These are phyloP conservation scores for Branchinecta lindahli DNA, from an alignment of 1,140 invertebrate species.

Conservation along the genomic window DNA sequence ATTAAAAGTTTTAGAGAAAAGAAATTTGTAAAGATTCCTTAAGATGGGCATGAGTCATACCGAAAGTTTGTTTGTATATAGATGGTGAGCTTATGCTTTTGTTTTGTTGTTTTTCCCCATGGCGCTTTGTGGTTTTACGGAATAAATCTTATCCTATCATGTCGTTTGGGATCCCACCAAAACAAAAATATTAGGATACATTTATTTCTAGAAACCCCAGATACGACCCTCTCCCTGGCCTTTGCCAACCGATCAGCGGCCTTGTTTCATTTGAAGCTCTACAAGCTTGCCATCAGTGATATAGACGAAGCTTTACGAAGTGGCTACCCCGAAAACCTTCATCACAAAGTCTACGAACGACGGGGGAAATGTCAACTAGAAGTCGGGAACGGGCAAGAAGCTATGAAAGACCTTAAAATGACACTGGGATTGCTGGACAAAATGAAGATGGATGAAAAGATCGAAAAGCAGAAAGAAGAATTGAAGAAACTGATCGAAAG, in stretches of 20 bases:
- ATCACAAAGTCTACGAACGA: constrained; percentile 60
- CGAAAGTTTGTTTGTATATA: too few relatives aligned
- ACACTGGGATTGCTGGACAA: constrained; percentile 46
- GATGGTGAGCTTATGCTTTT: too few relatives aligned
- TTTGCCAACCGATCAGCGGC: constrained; percentile 76
- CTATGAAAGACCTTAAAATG: constrained; percentile 45
- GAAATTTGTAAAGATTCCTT: too few relatives aligned
- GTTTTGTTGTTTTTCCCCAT: too few relatives aligned
- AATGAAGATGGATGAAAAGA: constrained; percentile 44
- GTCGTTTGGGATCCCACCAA: too few relatives aligned
- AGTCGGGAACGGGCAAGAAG: constrained; percentile 47
- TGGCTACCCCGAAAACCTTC: constrained; percentile 53
- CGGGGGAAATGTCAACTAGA: constrained; percentile 56
- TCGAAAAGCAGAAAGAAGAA: constrained; percentile 45
- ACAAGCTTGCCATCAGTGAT: constrained; percentile 48
- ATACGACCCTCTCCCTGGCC: constrained; percentile 47
- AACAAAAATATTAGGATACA: not conserved
- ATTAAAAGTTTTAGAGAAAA: too few relatives aligned
- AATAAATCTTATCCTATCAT: too few relatives aligned
- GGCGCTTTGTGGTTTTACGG: too few relatives aligned
- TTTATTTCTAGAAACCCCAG: constrained; percentile 17
- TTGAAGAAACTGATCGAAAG: constrained; percentile 54
- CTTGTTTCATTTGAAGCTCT: constrained; percentile 57
- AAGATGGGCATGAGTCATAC: too few relatives aligned
- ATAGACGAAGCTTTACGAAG: constrained; percentile 48